These are phyloP conservation scores for Sylvietta virens DNA, from an alignment of 2,113 vertebrate genomes.

Conservation along the genomic window DNA sequence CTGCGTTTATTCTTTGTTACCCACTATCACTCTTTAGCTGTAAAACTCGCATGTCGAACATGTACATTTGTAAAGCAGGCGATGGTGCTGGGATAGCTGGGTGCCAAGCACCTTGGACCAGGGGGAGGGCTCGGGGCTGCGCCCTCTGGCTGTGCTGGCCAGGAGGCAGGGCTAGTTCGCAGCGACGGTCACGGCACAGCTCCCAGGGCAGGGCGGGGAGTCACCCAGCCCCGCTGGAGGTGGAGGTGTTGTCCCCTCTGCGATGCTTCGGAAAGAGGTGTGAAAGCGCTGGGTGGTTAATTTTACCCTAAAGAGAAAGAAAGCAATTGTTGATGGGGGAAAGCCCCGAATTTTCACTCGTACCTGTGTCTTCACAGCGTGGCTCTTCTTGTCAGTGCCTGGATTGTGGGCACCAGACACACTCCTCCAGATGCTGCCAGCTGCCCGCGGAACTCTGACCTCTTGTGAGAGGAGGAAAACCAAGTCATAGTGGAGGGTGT, in stretches of 20 bases:
- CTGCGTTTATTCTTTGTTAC: background rate
- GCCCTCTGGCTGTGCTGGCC: background rate
- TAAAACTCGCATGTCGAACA: background rate
- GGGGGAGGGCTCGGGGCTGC: background rate
- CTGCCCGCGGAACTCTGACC: background rate
- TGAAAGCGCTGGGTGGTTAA: background rate
- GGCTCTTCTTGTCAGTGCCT: background rate
- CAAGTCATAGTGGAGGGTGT: fast-evolving
- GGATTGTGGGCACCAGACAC: background rate
- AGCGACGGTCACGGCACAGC: fast-evolving
- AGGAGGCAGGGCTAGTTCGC: background rate
- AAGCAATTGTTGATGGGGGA: background rate
- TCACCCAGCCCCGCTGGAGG: background rate
- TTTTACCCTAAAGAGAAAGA: slow-evolving; percentile 8
- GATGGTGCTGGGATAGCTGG: background rate
- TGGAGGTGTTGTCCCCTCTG: background rate
- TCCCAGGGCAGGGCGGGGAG: fast-evolving
- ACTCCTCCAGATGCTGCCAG: background rate
- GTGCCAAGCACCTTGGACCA: background rate
- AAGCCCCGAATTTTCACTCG: background rate
- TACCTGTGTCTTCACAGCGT: fast-evolving
- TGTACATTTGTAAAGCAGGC: background rate
- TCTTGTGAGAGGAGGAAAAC: background rate
- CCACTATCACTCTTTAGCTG: background rate
- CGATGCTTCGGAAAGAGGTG: background rate